Percentiles rank a stretch among this genome's conserved stretches.
Conservation (phyloP, 92 coral and sea anemone species). For the Epizoanthus rinbou region DNA sequence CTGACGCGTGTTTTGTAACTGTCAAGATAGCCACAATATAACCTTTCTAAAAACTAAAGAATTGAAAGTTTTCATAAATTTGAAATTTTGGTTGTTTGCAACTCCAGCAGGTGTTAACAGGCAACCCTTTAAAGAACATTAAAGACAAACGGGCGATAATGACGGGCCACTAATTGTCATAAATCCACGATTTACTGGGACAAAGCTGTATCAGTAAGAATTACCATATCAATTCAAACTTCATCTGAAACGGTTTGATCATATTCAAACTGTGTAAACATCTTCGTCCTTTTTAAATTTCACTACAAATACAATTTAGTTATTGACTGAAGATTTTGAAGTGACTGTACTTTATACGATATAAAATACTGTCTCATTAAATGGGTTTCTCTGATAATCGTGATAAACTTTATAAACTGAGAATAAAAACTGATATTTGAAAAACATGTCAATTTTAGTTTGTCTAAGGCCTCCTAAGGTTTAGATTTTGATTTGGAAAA, state of each 20-base stretch:
- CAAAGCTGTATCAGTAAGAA: constrained; percentile 6
- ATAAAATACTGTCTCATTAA: background rate
- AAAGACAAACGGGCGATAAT: too few relatives aligned
- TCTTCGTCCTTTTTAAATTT: background rate
- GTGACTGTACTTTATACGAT: background rate
- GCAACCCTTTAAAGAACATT: too few relatives aligned
- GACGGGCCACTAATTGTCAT: background rate
- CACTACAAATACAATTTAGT: background rate
- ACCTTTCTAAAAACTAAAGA: too few relatives aligned
- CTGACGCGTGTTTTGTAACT: too few relatives aligned
- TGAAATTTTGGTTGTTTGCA: too few relatives aligned
- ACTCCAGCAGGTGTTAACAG: too few relatives aligned
- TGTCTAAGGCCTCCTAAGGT: too few relatives aligned
- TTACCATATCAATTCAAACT: constrained; percentile 11
- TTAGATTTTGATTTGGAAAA: too few relatives aligned
- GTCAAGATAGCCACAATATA: too few relatives aligned
- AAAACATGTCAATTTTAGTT: too few relatives aligned
- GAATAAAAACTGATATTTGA: too few relatives aligned
- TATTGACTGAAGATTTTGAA: background rate
- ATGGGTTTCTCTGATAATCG: background rate
- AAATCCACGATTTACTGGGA: background rate
- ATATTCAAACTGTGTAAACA: constrained; percentile 10
- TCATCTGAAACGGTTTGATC: background rate
- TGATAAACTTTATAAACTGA: background rate
- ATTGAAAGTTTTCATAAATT: too few relatives aligned